Base-by-base conservation (phyloP, 2,797 vertebrate species). In the Eremophila alpestris region DNA sequence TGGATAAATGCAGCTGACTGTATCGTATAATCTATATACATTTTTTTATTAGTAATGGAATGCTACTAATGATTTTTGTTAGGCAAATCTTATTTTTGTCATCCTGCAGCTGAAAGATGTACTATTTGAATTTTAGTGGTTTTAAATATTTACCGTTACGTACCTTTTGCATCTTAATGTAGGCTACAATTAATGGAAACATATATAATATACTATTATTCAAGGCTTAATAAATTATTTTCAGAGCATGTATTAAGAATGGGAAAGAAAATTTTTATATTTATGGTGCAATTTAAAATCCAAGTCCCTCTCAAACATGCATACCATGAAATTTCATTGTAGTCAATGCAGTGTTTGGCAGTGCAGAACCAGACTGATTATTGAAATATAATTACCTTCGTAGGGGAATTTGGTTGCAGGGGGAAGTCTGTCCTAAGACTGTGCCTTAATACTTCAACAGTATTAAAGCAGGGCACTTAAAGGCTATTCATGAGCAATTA, bases 301-400 rank as follows among this genome's bases (percentile, higher is more conserved):
- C 26, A 68, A 84, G 52, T 52, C 51, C 52, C 9, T 82, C 38
- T 90, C 65, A 64, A 30, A 54, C 24, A n/a, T 71, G 18, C 38
- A 22, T 67, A 41, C 55, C 29, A 36, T 94, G 76, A 70, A 73
- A 83, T 83, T 58, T 90, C 51, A 69, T 65, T 86, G 46, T 75
- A 40, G 52, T 86, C 77, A 52, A 5, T 75, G 36, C 16, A 13
- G 24, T 80, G 65, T 78, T 87, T 83, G 58, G 40, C 60, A 80
- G 79, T 75, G 87, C 83, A 86, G 93, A 96, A 83, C 55, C 43
- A 62, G 63, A 27, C 62, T 88, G 89, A 86, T 90, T 87, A 88
- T 51, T 69, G 73, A 75, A 83, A 69, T 94, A 78, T 67, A 90
- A 88, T 94, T 94, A 83, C 76, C 48, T 86, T 86, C 3, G 6